A percentile compares a stretch with the other conserved stretches of the same genome.
Evolutionary conservation across 2,888 invertebrate genomes (phyloP).

Genomic region (Sphecodes monilicornis): DNA sequence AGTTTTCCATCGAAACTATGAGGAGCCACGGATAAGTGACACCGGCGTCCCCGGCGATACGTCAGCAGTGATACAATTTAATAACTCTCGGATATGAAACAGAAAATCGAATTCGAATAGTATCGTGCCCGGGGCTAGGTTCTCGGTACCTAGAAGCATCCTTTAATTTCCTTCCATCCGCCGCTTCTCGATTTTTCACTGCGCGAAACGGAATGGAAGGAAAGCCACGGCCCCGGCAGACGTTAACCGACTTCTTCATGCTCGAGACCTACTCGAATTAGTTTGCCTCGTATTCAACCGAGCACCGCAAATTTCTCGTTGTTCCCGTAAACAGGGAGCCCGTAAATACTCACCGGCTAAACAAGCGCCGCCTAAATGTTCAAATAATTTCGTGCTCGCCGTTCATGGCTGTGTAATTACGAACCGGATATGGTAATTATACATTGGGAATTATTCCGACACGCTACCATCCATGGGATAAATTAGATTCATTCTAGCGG

Average conservation of each 20-base stretch:
- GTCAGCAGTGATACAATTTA: conserved; percentile 44
- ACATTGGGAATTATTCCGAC: conserved; percentile 5
- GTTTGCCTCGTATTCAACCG: conserved; percentile 27
- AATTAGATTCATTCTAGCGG: background rate
- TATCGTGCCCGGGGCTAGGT: background rate
- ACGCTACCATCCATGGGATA: background rate
- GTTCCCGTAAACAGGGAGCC: conserved; percentile 22
- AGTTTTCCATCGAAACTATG: background rate
- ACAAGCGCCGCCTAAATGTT: conserved; percentile 1
- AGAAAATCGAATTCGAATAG: conserved; percentile 35
- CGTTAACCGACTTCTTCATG: conserved; percentile 3
- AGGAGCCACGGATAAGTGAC: background rate
- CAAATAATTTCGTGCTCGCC: conserved; percentile 38
- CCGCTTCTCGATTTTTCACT: conserved; percentile 15
- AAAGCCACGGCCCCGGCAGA: background rate
- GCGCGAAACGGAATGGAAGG: background rate
- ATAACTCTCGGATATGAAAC: conserved; percentile 26
- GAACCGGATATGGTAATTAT: conserved; percentile 17
- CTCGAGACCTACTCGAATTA: conserved; percentile 7
- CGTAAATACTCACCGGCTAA: conserved; percentile 34
- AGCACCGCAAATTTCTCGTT: conserved; percentile 35
- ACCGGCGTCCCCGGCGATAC: background rate
- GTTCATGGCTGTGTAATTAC: background rate
- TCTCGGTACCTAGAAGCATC: background rate
- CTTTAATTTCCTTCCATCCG: conserved; percentile 39